phyloP scores from a whole-genome alignment of 2,888 invertebrate genomes.

The Saturnia japonica region DNA sequence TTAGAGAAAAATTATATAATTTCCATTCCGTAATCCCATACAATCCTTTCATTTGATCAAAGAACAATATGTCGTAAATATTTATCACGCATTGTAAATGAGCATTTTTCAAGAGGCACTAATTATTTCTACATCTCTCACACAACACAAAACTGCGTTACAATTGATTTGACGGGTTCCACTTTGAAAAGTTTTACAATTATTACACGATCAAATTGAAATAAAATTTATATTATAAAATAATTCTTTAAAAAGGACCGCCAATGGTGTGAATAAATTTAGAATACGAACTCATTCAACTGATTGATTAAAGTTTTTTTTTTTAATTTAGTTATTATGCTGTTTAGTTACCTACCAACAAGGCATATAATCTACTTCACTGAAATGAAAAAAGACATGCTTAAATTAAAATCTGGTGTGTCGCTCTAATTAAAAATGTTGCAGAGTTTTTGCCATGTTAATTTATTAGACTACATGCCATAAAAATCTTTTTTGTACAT shows the following conservation, averaged over 20 bases:
- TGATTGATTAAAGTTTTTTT: too few relatives aligned
- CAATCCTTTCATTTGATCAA: slow-evolving; percentile 47
- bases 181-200: slow-evolving; percentile 43
- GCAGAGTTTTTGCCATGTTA: too few relatives aligned
- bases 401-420: too few relatives aligned
- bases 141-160: slow-evolving; percentile 49
- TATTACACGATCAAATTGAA: slow-evolving; percentile 46
- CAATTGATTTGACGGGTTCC: slow-evolving; percentile 69
- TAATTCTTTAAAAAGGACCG: not conserved
- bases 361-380: too few relatives aligned
- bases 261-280: not conserved
- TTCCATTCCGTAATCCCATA: not conserved
- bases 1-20: not conserved
- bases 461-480: too few relatives aligned
- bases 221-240: slow-evolving; percentile 29
- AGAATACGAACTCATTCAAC: not conserved
- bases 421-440: too few relatives aligned
- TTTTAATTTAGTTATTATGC: too few relatives aligned
- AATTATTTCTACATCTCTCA: slow-evolving; percentile 75
- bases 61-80: slow-evolving; percentile 80
- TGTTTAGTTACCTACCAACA: too few relatives aligned
- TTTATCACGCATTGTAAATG: slow-evolving; percentile 79
- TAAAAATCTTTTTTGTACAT: too few relatives aligned
- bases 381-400: too few relatives aligned
- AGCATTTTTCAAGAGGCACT: slow-evolving; percentile 76